Evolutionary conservation across 2,888 invertebrate genomes (phyloP), one percentile per base, ranked within the genome.

Genomic region (Allygus modestus): DNA sequence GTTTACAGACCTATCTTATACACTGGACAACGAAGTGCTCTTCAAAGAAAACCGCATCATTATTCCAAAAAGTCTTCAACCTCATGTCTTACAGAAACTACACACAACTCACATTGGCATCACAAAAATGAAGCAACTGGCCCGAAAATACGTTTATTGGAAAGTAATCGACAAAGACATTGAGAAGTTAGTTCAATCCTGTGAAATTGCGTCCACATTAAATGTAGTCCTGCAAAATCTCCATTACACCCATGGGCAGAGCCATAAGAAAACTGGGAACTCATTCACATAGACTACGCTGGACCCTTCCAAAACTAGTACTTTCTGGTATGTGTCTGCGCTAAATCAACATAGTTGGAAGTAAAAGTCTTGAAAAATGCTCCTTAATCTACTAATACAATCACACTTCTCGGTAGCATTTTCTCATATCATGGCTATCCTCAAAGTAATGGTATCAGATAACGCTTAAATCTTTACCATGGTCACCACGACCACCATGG

Each of bases 91-190:
- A 26, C 82, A 87, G 20, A 88, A 88, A 84, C 85, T 89, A n/a
- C 88, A 88, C 81, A 73, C 81, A 0, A 88, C 87, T 1, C 87
- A 88, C 81, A 75, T 87, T 33, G 88, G 88, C 0, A 86, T 88
- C 12, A 86, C 87, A 2, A 88, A 87, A 51, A 89, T 88, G 87
- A 88, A 89, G 75, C 75, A 85, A 17, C 51, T 88, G 7, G 88
- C 88, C 20, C 84, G 88, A 31, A 86, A 87, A 1, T 88, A 88
- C 79, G 87, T 88, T 20, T 88, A 87, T 86, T 89, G 88, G 88
- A n/a, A 46, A 15, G 41, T 5, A n/a, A 79, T 79, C 51, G 88
- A 89, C 71, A 73, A 71, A 58, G 87, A 87, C 54, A 87, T 88
- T 31, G 88, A 88, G 79, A 9, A 51, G 15, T 41, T 88, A 0